These are phyloP conservation scores for Stenodema calcarata DNA, from an alignment of 2,888 invertebrate species.

Conservation along the genomic window DNA sequence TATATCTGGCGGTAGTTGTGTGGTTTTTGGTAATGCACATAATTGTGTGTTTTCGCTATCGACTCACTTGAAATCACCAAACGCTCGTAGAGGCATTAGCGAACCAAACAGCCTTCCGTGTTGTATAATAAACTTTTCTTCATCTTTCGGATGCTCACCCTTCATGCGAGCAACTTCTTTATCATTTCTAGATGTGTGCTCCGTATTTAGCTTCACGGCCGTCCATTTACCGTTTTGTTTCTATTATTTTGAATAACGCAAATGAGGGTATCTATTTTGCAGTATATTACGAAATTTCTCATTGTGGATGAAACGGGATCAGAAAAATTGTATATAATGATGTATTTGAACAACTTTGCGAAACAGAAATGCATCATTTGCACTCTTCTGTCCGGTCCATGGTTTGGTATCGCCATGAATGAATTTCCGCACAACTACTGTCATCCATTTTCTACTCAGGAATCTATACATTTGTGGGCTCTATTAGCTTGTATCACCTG, in stretches of 20 bases:
- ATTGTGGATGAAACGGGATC: too few relatives aligned
- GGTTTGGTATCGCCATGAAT: too few relatives aligned
- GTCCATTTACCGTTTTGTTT: slow-evolving; percentile 70
- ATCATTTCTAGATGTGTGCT: slow-evolving; percentile 90
- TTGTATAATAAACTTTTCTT: slow-evolving; percentile 81
- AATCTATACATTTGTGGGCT: too few relatives aligned
- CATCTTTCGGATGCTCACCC: slow-evolving; percentile 85
- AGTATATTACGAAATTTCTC: too few relatives aligned
- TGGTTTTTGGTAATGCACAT: background rate
- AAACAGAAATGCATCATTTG: too few relatives aligned
- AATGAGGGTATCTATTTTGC: too few relatives aligned
- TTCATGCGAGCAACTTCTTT: slow-evolving; percentile 84
- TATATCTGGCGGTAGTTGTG: background rate
- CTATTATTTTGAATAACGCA: background rate
- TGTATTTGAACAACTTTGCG: too few relatives aligned
- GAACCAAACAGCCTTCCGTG: slow-evolving; percentile 90
- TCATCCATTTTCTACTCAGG: too few relatives aligned
- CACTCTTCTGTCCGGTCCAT: too few relatives aligned
- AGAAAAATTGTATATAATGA: too few relatives aligned
- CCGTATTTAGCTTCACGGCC: slow-evolving; percentile 77
- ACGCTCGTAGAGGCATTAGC: slow-evolving; percentile 88
- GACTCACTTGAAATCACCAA: slow-evolving; percentile 79
- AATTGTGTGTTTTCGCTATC: too few relatives aligned
- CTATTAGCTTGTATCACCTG: slow-evolving; percentile 54
- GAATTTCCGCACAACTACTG: too few relatives aligned